Percentiles rank a stretch among this genome's conserved stretches.
Conservation (phyloP, 2,113 vertebrate genomes). For the Platycercus adscitus region DNA sequence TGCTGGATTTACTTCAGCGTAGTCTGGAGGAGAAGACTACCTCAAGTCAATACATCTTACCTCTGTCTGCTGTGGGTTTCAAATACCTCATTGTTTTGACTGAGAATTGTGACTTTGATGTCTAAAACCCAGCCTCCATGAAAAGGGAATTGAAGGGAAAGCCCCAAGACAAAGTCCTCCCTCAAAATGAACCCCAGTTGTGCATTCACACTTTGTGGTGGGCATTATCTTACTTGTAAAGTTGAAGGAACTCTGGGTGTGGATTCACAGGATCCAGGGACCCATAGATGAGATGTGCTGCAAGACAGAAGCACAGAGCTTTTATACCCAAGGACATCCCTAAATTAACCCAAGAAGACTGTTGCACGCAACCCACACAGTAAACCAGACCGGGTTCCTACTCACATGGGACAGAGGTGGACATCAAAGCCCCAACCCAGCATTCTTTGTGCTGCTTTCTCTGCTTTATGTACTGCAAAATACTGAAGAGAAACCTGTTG, state of each 20-base stretch:
- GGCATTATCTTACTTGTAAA: slow-evolving; percentile 83
- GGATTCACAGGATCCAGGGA: slow-evolving; percentile 93
- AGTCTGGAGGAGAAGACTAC: neutral
- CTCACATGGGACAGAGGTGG: slow-evolving; percentile 88
- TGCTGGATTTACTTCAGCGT: neutral
- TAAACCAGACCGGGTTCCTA: neutral
- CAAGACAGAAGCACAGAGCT: slow-evolving; percentile 31
- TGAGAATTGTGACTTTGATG: neutral
- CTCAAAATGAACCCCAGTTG: fast-evolving
- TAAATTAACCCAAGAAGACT: neutral
- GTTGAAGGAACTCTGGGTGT: slow-evolving; percentile 89
- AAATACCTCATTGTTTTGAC: neutral
- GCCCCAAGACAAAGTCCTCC: neutral
- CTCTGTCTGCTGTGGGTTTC: neutral
- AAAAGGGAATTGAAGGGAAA: neutral
- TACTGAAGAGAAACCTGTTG: slow-evolving; percentile 50
- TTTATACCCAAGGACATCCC: neutral
- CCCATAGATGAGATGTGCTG: slow-evolving; percentile 96
- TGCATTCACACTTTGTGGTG: fast-evolving
- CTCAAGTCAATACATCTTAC: neutral
- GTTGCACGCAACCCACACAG: neutral
- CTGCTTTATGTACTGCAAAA: slow-evolving; percentile 95
- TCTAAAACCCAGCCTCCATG: fast-evolving
- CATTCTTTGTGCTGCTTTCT: slow-evolving; percentile 87
- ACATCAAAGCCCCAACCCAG: slow-evolving; percentile 89